Base-by-base conservation (phyloP, 2,888 invertebrate species). In the Adineta ricciae region DNA sequence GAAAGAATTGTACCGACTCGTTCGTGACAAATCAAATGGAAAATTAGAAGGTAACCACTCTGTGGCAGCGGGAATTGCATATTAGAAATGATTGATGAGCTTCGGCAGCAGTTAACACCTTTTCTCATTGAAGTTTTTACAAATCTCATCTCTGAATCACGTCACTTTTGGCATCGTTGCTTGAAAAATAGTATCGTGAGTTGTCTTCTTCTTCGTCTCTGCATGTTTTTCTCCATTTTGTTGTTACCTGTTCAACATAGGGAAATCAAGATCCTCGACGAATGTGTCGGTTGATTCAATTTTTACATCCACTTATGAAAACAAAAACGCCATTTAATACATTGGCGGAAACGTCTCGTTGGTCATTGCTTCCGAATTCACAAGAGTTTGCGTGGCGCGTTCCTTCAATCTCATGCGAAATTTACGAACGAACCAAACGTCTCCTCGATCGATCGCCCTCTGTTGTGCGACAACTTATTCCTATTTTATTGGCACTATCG, bases 1-100 rank as follows among this genome's bases (percentile, higher is more conserved):
- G 0, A 91, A 94, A 87, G 90, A 93, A 21, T 91, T 92, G 0
- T 94, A 94, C 89, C 91, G 96, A 0, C 92, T 93, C 38, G 93
- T 93, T 86, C 91, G 96, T 21, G 92, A 95, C 2, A 91, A 92
- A 21, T 96, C 96, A 89, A 95, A 95, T 88, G 94, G 94, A 89
- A 95, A 95, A 88, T 95, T 94, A 41, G 93, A 93, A 86, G 95
- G 96, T 46, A 46, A 11, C 11, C 46, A 11, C 89, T 94, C 94
- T 89, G 19, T 41, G 21, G 21, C 27, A 38, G 19, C 5, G 2
- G 24, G 9, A 1, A 7, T 38, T 24, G 46, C 8, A 46, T 11
- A 46, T 46, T 46, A 46, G 46, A 46, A 46, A 46, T 46, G 46
- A 11, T 46, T 8, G 46, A 46, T 46, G 46, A 46, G 11, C 11